These are phyloP conservation scores for Drosophila koepferae DNA, from an alignment of 2,888 invertebrate genomes.

Conservation along the genomic window DNA sequence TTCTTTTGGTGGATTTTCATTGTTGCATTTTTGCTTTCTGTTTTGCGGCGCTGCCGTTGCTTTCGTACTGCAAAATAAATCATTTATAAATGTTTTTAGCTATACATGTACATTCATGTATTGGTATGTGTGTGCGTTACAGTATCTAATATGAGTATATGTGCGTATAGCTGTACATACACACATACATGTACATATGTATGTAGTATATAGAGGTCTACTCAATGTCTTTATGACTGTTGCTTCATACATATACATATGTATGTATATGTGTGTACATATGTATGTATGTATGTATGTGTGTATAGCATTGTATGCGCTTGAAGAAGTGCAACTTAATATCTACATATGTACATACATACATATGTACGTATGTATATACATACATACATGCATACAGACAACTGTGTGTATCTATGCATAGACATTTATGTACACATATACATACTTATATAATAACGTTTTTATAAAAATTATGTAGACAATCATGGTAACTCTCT, in stretches of 20 bases:
- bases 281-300: conserved; percentile 1
- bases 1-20: conserved; percentile 43
- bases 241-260: not conserved
- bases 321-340: too few species aligned
- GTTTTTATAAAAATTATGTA: too few species aligned
- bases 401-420: too few species aligned
- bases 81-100: conserved; percentile 35
- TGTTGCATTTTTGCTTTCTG: conserved; percentile 60
- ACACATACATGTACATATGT: too few species aligned
- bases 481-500: too few species aligned
- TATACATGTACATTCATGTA: not conserved
- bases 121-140: not conserved
- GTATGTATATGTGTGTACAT: not conserved
- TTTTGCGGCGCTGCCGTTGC: conserved; percentile 24
- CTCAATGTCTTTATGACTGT: conserved; percentile 7
- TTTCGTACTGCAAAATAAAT: conserved; percentile 44
- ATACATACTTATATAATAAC: too few species aligned
- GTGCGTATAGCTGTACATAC: not conserved
- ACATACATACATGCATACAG: too few species aligned
- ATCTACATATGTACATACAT: too few species aligned
- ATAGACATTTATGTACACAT: too few species aligned
- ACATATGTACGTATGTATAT: too few species aligned
- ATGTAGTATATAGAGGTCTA: not conserved
- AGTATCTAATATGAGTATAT: not conserved
- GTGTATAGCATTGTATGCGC: too few species aligned